phyloP scores from a whole-genome alignment of 30 jellyfish, hydroid and myxozoan species.

The Nemopilema nomurai region DNA sequence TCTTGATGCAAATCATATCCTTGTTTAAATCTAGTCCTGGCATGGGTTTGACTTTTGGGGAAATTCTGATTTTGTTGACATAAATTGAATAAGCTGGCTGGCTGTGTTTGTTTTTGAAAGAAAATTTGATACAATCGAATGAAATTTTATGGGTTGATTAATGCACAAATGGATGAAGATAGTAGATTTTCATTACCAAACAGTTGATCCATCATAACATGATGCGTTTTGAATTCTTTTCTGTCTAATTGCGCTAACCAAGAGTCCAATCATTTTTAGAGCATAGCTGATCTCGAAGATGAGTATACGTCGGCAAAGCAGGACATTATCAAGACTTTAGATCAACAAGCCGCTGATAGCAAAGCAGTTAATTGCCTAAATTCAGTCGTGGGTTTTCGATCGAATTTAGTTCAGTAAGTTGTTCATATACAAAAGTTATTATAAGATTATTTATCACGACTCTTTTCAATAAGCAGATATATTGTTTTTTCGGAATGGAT shows the following conservation, averaged over 20 bases:
- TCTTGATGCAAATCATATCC: too few relatives aligned
- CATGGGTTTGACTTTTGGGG: not conserved
- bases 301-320: conserved; percentile 41
- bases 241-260: not conserved
- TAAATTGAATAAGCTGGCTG: too few relatives aligned
- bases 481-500: not conserved
- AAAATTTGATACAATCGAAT: too few relatives aligned
- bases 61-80: too few relatives aligned
- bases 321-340: conserved; percentile 26
- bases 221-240: not conserved
- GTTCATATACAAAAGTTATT: not conserved
- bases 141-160: too few relatives aligned
- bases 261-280: conserved; percentile 1
- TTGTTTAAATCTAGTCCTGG: not conserved
- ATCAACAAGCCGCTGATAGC: not conserved
- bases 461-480: not conserved
- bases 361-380: conserved; percentile 17
- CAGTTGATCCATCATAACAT: too few relatives aligned
- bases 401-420: conserved; percentile 46
- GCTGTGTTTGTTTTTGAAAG: too few relatives aligned
- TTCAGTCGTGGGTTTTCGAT: conserved; percentile 15
- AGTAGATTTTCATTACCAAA: too few relatives aligned
- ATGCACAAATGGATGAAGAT: too few relatives aligned
- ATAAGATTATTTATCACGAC: not conserved
- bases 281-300: conserved; percentile 35